These are phyloP conservation scores for Rhingia campestris DNA, from an alignment of 2,888 invertebrate species.

Conservation along the genomic window DNA sequence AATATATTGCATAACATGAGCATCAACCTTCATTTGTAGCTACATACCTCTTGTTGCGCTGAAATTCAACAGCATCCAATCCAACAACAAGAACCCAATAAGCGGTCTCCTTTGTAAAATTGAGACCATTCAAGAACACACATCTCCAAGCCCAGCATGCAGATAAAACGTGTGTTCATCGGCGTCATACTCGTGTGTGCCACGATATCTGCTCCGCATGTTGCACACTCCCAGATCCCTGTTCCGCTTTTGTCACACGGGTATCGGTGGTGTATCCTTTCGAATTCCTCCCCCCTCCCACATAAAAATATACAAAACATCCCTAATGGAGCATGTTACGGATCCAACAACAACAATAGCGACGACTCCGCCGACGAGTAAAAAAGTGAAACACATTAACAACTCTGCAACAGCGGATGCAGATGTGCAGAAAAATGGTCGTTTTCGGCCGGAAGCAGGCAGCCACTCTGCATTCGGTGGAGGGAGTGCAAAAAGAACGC, in stretches of 20 bases:
- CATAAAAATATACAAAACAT: conserved; percentile 51
- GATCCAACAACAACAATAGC: conserved; percentile 3
- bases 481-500: not conserved
- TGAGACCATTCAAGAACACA: conserved; percentile 43
- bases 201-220: conserved; percentile 46
- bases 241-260: not conserved
- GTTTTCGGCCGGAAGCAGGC: conserved; percentile 32
- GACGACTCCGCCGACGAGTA: not conserved
- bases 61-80: too few relatives aligned
- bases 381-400: conserved; percentile 36
- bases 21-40: too few relatives aligned
- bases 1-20: too few relatives aligned
- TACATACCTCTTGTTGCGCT: too few relatives aligned
- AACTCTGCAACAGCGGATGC: conserved; percentile 43
- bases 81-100: too few relatives aligned
- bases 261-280: conserved; percentile 1
- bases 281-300: not conserved
- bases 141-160: not conserved
- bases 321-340: conserved; percentile 51
- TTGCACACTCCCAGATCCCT: conserved; percentile 6
- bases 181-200: not conserved
- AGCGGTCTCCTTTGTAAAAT: conserved; percentile 10
- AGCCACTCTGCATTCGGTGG: not conserved
- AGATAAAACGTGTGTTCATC: conserved; percentile 46
- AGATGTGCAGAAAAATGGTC: conserved; percentile 5